These are phyloP conservation scores for Brachyalestes nurse DNA, from an alignment of 2,797 vertebrate genomes.

Conservation along the genomic window DNA sequence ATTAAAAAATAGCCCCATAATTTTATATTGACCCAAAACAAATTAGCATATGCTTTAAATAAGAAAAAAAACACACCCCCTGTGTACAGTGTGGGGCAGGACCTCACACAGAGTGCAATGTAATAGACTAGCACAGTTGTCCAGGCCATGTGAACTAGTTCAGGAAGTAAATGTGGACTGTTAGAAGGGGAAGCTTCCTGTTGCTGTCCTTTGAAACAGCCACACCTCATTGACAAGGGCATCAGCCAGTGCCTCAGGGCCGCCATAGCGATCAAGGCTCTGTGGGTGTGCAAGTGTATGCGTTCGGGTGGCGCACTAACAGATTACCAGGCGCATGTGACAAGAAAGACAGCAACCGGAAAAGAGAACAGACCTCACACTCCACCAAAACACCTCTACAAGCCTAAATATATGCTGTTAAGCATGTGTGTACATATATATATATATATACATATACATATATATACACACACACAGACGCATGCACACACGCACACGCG, in stretches of 20 bases:
- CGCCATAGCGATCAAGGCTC: conserved; percentile 29
- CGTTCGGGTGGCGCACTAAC: conserved; percentile 14
- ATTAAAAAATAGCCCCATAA: background rate
- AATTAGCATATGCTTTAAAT: background rate
- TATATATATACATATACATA: background rate
- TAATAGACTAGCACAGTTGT: conserved; percentile 34
- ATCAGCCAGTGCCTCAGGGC: conserved; percentile 18
- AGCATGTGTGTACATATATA: background rate
- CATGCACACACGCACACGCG: conserved; percentile 2
- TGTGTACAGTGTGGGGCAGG: background rate
- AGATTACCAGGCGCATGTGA: conserved; percentile 54
- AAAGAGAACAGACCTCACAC: conserved; percentile 46
- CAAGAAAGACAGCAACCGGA: conserved; percentile 45
- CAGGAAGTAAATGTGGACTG: conserved; percentile 50
- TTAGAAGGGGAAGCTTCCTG: conserved; percentile 65
- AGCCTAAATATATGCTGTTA: conserved; percentile 3
- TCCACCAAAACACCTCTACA: conserved; percentile 7
- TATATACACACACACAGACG: background rate
- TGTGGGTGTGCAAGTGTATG: conserved; percentile 15
- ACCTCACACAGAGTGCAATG: conserved; percentile 25
- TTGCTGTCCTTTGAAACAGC: conserved; percentile 68
- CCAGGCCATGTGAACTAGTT: conserved; percentile 23
- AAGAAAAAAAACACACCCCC: too few species aligned
- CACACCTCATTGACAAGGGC: conserved; percentile 69
- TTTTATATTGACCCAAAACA: background rate